Conservation (phyloP, 2,797 vertebrate species). For the Anniella stebbinsi region DNA sequence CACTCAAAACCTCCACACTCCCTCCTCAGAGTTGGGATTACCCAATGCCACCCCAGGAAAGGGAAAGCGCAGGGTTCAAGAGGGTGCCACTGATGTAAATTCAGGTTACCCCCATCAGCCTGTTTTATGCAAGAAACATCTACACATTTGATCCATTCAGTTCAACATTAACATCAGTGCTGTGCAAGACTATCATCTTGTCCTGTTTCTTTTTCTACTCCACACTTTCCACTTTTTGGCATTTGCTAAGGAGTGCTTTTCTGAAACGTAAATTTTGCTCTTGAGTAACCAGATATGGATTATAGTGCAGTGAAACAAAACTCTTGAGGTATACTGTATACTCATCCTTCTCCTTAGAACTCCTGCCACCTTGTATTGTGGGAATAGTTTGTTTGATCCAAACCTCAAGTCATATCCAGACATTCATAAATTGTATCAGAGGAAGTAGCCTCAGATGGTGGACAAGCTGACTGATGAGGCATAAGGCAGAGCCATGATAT, state of each 20-base stretch:
- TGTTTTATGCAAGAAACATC: background rate
- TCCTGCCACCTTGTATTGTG: background rate
- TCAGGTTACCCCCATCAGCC: background rate
- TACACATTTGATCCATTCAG: background rate
- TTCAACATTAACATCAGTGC: background rate
- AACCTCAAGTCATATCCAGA: too few species aligned
- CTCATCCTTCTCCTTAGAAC: slow-evolving; percentile 44
- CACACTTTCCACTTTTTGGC: background rate
- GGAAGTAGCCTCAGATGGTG: too few species aligned
- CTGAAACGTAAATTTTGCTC: slow-evolving; percentile 9
- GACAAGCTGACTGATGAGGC: too few species aligned
- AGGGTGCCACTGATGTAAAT: background rate
- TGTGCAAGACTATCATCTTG: background rate
- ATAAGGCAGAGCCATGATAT: too few species aligned
- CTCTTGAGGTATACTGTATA: background rate
- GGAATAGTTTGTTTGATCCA: slow-evolving; percentile 29
- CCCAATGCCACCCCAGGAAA: too few species aligned
- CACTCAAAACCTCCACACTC: too few species aligned
- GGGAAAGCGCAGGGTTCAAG: too few species aligned
- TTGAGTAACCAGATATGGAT: slow-evolving; percentile 25
- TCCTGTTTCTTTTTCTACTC: background rate
- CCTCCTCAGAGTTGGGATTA: too few species aligned
- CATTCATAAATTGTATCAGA: too few species aligned
- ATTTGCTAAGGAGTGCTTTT: background rate
- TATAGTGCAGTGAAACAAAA: background rate